A percentile compares a stretch with the other conserved stretches of the same genome.
Evolutionary conservation across 2,113 vertebrate species (phyloP).

Genomic region (Rattus rattus): DNA sequence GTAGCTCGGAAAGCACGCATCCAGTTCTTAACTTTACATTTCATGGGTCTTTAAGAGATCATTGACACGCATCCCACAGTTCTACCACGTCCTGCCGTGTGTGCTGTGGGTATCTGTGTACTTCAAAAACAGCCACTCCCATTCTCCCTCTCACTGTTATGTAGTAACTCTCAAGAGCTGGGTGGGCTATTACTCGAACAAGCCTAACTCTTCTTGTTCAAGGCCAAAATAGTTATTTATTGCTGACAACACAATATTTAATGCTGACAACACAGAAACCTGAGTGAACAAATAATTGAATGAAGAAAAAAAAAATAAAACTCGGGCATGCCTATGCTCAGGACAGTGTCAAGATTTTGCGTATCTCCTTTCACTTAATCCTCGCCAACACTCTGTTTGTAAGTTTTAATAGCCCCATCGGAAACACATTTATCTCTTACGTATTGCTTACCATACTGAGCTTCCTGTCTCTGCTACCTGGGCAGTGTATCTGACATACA

Average conservation of each 20-base stretch:
- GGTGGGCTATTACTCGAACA: not conserved
- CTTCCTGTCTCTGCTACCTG: not conserved
- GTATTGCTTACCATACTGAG: not conserved
- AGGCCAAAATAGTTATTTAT: not conserved
- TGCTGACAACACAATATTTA: not conserved
- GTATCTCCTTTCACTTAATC: not conserved
- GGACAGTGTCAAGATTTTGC: not conserved
- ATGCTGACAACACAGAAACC: not conserved
- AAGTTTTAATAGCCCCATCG: not conserved
- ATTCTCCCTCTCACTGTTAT: not conserved
- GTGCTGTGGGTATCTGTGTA: not conserved
- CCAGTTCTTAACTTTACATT: not conserved
- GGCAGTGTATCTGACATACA: not conserved
- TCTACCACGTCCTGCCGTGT: too few species aligned
- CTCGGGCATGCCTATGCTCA: not conserved
- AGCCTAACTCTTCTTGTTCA: not conserved
- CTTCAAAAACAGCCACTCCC: not conserved
- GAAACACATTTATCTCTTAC: conserved; percentile 17
- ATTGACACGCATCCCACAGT: not conserved
- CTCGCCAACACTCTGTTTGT: not conserved
- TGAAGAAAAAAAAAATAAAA: not conserved
- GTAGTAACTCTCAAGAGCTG: not conserved
- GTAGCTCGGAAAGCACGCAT: too few species aligned
- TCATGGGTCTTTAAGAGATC: not conserved
- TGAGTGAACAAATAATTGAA: not conserved